Base-by-base conservation (phyloP, 92 coral and sea anemone species). In the Porites divaricata region DNA sequence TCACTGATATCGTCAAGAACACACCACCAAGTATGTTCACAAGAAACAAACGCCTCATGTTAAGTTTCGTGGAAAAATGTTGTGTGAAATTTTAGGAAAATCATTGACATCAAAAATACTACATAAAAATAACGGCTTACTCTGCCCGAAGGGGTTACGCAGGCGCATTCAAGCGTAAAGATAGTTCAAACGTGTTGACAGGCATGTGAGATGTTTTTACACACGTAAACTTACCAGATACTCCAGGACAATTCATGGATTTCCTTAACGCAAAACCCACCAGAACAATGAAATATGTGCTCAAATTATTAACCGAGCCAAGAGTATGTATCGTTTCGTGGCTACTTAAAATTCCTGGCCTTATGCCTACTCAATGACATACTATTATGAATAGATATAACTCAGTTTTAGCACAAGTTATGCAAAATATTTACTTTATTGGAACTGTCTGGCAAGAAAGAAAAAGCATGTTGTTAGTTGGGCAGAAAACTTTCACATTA, bases 101-200 rank as follows among this genome's bases (percentile, higher is more conserved):
- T 63, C 54, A 24, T 19, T 51, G 72, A 62, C 48, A 82, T 63
- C 53, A 23, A 59, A 24, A 10, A 26, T 50, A 67, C 8, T 62
- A 78, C 24, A 21, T n/a, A 13, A 11, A 82, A 59, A 58, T 72
- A 72, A 72, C 48, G 57, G 50, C 50, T 72, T 71, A 22, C 21
- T 45, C 9, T 13, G 50, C 78, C 86, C 69, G 2, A 16, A 82
- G 79, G 86, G 20, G 61, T 49, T 45, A 61, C 56, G 17, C 51
- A 51, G 72, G 51, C 26, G 70, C 72, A 82, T 10, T 72, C 86
- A 82, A 20, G 86, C 86, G 86, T 72, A 62, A 50, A 74, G 9
- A 63, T 15, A 72, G 79, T 72, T 63, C 71, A 70, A 54, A 50
- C 86, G 79, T 82, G 86, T 82, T 72, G 86, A 82, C 72, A 71